Evolutionary conservation across 2,797 vertebrate species (phyloP), one percentile per base, ranked within the genome.

Genomic region (Rhadinocentrus ornatus): DNA sequence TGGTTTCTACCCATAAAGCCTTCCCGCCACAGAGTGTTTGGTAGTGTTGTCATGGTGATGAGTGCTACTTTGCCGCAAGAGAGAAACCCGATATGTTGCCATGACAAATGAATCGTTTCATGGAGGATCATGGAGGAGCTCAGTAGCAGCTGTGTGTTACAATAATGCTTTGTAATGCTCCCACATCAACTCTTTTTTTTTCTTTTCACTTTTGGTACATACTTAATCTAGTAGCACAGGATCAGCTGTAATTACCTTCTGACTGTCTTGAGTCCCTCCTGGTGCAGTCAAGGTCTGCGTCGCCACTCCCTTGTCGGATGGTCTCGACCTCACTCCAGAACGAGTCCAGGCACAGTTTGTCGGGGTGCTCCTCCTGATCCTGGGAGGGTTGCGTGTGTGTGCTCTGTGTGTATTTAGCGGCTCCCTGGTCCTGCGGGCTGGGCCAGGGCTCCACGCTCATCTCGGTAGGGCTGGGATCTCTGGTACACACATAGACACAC

Each of bases 301-400:
- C 88, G 78, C 94, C 93, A 64, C 90, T 61, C 58, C 93, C 95
- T 92, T 94, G 95, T 55, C 91, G 94, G 63, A 96, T 97, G 90
- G 85, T 94, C 89, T 97, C 95, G 75, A 96, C 95, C 90, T 97
- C 96, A 72, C 91, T 94, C 97, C 96, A 97, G 84, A 97, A 97
- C 27, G 94, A 95, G 78, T 96, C 95, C 93, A 96, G 89, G 67
- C 96, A 95, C 78, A 95, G 91, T 75, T 90, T 94, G 86, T 96
- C 94, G 0, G 89, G 91, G 37, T 86, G 90, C 83, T 94, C 92
- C 77, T 88, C 85, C 86, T 86, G 89, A 41, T 94, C 90, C 72
- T 83, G 87, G 32, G 85, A 46, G 61, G 84, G 66, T 1, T 73
- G 52, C 4, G 71, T 6, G 73, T 77, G 78, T 2, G 81, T 70